Evolutionary conservation across 2,888 invertebrate species (phyloP).

Genomic region (Anodontia alba): DNA sequence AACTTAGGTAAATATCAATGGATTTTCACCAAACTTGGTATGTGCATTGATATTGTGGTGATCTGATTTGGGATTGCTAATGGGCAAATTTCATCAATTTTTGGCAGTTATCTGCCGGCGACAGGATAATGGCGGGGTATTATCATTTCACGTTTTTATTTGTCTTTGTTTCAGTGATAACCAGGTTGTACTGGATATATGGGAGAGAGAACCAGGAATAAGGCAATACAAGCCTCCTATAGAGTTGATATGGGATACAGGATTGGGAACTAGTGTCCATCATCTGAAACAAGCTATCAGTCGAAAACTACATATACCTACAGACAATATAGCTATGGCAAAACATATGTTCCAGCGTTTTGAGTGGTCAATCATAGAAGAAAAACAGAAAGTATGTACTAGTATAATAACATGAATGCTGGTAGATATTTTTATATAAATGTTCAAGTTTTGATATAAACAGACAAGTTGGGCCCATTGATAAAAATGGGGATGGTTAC

Average conservation of each 20-base stretch:
- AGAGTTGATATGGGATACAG: conserved; percentile 81
- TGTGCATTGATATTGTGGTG: too few relatives aligned
- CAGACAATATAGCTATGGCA: conserved; percentile 75
- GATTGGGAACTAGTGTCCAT: conserved; percentile 67
- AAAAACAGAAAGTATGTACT: conserved; percentile 50
- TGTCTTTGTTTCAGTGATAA: conserved; percentile 70
- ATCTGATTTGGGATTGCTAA: too few relatives aligned
- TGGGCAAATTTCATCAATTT: too few relatives aligned
- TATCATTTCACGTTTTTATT: too few relatives aligned
- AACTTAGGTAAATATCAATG: too few relatives aligned
- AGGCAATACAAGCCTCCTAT: conserved; percentile 66
- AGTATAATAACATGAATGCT: neutral
- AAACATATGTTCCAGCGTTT: conserved; percentile 78
- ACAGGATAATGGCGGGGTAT: too few relatives aligned
- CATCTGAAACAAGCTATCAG: conserved; percentile 72
- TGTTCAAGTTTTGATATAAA: neutral
- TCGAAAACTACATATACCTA: conserved; percentile 62
- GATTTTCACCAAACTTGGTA: too few relatives aligned
- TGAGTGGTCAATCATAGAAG: conserved; percentile 78
- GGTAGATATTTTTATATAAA: neutral
- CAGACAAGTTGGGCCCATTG: too few relatives aligned
- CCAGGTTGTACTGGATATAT: conserved; percentile 74
- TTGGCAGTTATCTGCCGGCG: too few relatives aligned
- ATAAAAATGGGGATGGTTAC: too few relatives aligned
- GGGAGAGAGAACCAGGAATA: conserved; percentile 71